These are phyloP conservation scores for Mimas tiliae DNA, from an alignment of 2,888 invertebrate species.

Conservation along the genomic window DNA sequence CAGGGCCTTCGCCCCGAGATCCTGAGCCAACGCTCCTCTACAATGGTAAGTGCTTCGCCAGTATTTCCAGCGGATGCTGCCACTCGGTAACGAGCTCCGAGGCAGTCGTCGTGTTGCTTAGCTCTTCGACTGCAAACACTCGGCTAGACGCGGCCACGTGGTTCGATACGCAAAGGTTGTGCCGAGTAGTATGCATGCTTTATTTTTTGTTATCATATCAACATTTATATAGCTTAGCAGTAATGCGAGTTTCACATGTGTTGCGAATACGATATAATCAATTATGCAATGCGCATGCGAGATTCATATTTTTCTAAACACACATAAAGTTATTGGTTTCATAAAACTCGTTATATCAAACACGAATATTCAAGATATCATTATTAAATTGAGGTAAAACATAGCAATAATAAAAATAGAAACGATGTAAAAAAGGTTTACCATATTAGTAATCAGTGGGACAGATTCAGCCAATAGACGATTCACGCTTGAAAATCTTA, in stretches of 20 bases:
- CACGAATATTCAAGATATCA: not conserved
- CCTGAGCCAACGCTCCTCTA: slow-evolving; percentile 90
- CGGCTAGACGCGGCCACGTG: not conserved
- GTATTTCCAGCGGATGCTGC: slow-evolving; percentile 57
- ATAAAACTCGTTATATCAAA: not conserved
- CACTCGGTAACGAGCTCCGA: slow-evolving; percentile 81
- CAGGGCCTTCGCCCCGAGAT: slow-evolving; percentile 89
- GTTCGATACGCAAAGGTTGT: not conserved
- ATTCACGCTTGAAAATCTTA: not conserved
- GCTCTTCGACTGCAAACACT: not conserved
- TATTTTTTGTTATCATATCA: not conserved
- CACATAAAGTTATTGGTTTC: not conserved
- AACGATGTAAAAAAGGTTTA: not conserved
- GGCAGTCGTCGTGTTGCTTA: not conserved
- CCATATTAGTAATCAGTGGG: not conserved
- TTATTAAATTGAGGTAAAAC: not conserved
- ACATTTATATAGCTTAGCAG: slow-evolving; percentile 42
- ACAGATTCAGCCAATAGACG: not conserved
- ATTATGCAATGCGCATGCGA: slow-evolving; percentile 61
- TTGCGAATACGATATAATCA: slow-evolving; percentile 62
- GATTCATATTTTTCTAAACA: slow-evolving; percentile 37
- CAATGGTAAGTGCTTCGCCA: slow-evolving; percentile 85
- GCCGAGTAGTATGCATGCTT: not conserved
- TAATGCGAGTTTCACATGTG: slow-evolving; percentile 58
- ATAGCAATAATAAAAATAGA: not conserved